phyloP scores from a whole-genome alignment of 1,140 invertebrate genomes.

The Brachionus plicatilis region DNA sequence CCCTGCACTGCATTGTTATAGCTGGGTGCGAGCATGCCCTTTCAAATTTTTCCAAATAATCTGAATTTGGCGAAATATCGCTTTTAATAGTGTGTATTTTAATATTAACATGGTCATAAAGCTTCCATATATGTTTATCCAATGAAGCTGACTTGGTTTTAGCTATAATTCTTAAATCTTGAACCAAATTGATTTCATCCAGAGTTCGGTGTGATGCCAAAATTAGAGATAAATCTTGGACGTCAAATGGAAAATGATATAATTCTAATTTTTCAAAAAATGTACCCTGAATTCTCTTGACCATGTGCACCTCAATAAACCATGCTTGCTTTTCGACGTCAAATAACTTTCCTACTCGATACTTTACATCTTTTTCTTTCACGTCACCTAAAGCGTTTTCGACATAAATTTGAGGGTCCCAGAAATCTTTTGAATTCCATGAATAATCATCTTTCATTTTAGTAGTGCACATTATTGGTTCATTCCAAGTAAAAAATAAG shows the following conservation, averaged over 20 bases:
- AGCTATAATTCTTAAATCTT: not conserved
- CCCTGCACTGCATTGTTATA: conserved; percentile 3
- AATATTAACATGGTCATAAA: conserved; percentile 4
- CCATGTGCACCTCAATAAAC: not conserved
- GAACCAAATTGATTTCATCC: not conserved
- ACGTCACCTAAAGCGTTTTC: not conserved
- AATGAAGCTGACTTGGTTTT: not conserved
- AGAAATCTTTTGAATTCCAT: not conserved
- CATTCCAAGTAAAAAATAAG: not conserved
- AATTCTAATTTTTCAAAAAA: conserved; percentile 20
- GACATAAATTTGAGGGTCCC: not conserved
- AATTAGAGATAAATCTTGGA: conserved; percentile 7
- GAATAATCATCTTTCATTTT: not conserved
- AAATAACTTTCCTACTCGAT: not conserved
- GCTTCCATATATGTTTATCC: conserved; percentile 19
- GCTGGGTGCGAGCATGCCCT: not conserved
- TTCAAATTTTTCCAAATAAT: not conserved
- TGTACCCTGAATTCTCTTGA: conserved; percentile 17
- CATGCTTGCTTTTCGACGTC: not conserved
- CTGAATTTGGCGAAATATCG: not conserved
- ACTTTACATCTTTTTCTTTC: conserved; percentile 26
- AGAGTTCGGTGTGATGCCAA: not conserved
- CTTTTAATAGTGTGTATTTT: not conserved
- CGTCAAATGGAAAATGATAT: conserved; percentile 24
- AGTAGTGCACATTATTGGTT: not conserved